These are phyloP conservation scores for Hephaestus fuliginosus DNA, from an alignment of 2,797 vertebrate species.

Conservation along the genomic window DNA sequence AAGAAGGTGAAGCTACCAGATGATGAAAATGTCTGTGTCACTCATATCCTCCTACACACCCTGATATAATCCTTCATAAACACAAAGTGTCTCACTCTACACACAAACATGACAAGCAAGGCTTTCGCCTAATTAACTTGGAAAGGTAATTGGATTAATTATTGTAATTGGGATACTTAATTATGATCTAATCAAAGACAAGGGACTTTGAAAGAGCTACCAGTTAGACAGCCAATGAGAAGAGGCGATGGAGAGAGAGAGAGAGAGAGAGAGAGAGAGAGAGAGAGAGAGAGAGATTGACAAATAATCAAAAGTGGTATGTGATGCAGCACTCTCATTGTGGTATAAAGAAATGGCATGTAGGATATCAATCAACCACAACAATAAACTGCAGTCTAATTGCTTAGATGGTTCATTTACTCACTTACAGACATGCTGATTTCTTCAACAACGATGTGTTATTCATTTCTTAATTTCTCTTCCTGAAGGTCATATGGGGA, in stretches of 20 bases:
- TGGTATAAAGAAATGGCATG: not conserved
- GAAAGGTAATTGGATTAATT: conserved; percentile 57
- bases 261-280: conserved; percentile 1
- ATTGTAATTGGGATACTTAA: conserved; percentile 48
- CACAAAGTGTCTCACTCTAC: not conserved
- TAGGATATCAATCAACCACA: not conserved
- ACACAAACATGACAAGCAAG: conserved; percentile 27
- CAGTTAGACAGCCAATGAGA: conserved; percentile 3
- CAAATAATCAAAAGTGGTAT: no score
- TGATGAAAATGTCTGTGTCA: conserved; percentile 13
- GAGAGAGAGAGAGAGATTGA: not conserved
- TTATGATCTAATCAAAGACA: conserved; percentile 53
- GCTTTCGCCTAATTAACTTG: conserved; percentile 30
- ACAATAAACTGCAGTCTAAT: not conserved
- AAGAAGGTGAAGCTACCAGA: conserved; percentile 1
- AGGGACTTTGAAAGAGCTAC: conserved; percentile 31
- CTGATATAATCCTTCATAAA: conserved; percentile 16
- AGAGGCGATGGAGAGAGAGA: not conserved
- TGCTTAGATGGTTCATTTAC: not conserved
- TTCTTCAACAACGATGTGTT: not conserved
- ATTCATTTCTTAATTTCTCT: not conserved
- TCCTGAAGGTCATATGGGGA: not conserved
- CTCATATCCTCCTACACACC: conserved; percentile 1
- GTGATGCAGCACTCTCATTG: not conserved
- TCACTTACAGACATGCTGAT: not conserved